Base-by-base conservation (phyloP, 2,888 invertebrate genomes). In the Nymphalis c-album region DNA sequence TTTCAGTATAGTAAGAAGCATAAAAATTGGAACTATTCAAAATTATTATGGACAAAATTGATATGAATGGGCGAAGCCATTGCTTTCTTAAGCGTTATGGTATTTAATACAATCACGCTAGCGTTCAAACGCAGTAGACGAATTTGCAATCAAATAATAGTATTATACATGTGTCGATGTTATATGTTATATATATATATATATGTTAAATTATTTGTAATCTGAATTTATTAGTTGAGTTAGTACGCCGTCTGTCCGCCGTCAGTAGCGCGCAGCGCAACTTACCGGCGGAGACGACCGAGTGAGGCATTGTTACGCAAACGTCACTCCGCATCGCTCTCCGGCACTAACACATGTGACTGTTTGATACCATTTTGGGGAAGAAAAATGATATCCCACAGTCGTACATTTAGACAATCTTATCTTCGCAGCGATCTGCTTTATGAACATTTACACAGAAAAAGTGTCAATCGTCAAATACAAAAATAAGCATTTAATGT, bases 401-500 rank as follows among this genome's bases (percentile, higher is more conserved):
- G 86, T 82, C 77, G 76, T 80, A 68, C 67, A 68, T 65, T 58
- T 57, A 69, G 68, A 72, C 69, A 68, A 70, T 67, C 69, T 72
- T 67, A 64, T 63, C 63, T 67, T 67, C 71, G 58, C 47, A 64
- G 68, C 72, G 69, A 72, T 73, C 72, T 70, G 75, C 67, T 66
- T 70, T 82, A 87, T 87, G 84, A 86, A 84, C 88, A 87, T 88
- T 87, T 85, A 91, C 87, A 90, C 74, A 76, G 85, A 85, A 87
- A 84, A 17, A 88, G 85, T 86, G 84, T 89, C 86, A 86, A 84
- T 88, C 85, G 80, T 90, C 88, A 84, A 91, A 91, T 92, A 92
- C 86, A 92, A 92, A 92, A 92, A 92, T 92, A 92, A 91, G 91
- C 91, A 88, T 88, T 90, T 86, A 88, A 85, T 89, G 87, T 91